Evolutionary conservation across 2,797 vertebrate genomes (phyloP).

Genomic region (Spheniscus humboldti): DNA sequence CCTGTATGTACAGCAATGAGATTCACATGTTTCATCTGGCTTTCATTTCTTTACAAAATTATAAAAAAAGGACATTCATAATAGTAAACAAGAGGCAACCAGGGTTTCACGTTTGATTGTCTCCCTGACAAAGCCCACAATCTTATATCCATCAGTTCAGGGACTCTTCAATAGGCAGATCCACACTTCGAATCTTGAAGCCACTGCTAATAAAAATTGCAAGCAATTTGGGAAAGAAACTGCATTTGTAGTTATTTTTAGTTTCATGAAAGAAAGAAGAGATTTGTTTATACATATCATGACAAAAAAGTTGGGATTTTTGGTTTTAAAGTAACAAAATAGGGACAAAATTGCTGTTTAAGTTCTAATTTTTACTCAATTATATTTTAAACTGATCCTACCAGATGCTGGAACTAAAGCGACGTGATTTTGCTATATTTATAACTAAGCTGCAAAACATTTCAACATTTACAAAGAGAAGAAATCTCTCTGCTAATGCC

Average conservation of each 20-base stretch:
- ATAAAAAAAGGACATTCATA: not conserved
- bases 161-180: not conserved
- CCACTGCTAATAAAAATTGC: constrained; percentile 22
- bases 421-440: constrained; percentile 34
- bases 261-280: constrained; percentile 8
- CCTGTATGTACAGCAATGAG: not conserved
- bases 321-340: constrained; percentile 25
- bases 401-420: constrained; percentile 47
- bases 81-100: not conserved
- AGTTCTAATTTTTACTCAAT: constrained; percentile 51
- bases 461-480: constrained; percentile 45
- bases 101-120: not conserved
- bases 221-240: not conserved
- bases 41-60: not conserved
- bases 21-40: not conserved
- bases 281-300: constrained; percentile 21
- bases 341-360: constrained; percentile 42
- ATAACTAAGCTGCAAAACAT: constrained; percentile 37
- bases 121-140: not conserved
- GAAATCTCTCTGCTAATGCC: constrained; percentile 23
- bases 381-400: constrained; percentile 40
- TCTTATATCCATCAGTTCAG: not conserved
- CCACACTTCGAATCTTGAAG: not conserved
- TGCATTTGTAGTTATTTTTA: constrained; percentile 18
- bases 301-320: constrained; percentile 28